Evolutionary conservation across 2,888 invertebrate species (phyloP).

Genomic region (Ophion ventricosus): DNA sequence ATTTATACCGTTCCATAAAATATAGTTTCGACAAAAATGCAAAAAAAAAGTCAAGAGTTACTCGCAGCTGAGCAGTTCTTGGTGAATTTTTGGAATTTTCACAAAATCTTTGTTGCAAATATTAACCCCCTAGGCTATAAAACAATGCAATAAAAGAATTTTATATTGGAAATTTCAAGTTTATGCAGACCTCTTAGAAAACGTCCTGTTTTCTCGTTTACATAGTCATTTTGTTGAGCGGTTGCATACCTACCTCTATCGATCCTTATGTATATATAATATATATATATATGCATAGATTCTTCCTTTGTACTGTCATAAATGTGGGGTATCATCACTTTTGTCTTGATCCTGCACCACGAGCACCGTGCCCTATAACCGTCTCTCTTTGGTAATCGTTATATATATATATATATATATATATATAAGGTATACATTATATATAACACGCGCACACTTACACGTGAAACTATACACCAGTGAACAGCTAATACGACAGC

Average conservation of each 20-base stretch:
- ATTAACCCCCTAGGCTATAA: too few species aligned
- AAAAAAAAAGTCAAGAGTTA: too few species aligned
- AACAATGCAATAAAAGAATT: background rate
- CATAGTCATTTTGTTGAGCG: background rate
- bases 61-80: too few species aligned
- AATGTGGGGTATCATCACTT: slow-evolving; percentile 46
- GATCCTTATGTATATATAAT: background rate
- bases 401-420: slow-evolving; percentile 9
- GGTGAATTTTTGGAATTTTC: background rate
- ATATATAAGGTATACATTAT: slow-evolving; percentile 8
- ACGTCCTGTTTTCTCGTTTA: background rate
- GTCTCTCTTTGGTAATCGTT: background rate
- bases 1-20: too few species aligned
- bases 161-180: background rate
- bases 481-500: slow-evolving; percentile 58
- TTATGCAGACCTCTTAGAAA: background rate
- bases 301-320: slow-evolving; percentile 36
- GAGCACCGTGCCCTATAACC: slow-evolving; percentile 2
- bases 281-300: slow-evolving; percentile 16
- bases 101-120: too few species aligned
- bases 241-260: background rate
- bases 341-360: slow-evolving; percentile 29
- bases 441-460: background rate
- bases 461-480: slow-evolving; percentile 16
- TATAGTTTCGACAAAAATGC: too few species aligned